phyloP scores from a whole-genome alignment of 2,888 invertebrate species.

The Ceramica pisi region DNA sequence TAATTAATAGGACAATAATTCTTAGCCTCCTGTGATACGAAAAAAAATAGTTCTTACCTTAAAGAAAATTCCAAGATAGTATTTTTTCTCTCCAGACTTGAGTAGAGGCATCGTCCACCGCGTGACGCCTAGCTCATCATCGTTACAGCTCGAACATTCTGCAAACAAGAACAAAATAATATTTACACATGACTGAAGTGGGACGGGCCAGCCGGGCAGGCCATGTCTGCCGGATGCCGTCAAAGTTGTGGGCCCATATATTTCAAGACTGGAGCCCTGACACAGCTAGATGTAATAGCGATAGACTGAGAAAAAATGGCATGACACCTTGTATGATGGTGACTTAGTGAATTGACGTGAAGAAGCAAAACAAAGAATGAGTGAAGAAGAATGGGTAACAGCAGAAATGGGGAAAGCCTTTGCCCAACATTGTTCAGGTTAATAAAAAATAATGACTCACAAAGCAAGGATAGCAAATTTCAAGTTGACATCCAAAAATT shows the following conservation, averaged over 20 bases:
- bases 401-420: too few relatives aligned
- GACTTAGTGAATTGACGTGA: too few relatives aligned
- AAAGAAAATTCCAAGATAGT: conserved; percentile 98
- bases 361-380: too few relatives aligned
- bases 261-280: neutral
- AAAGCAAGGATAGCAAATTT: neutral
- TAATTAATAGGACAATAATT: too few relatives aligned
- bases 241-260: too few relatives aligned
- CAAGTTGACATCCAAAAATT: conserved; percentile 8
- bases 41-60: conserved; percentile 92
- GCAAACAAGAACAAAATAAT: conserved; percentile 61
- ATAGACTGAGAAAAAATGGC: too few relatives aligned
- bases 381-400: too few relatives aligned
- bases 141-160: conserved; percentile 96
- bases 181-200: neutral
- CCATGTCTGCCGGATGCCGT: too few relatives aligned
- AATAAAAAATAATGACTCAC: conserved; percentile 4
- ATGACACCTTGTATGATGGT: too few relatives aligned
- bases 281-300: neutral
- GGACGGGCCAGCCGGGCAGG: neutral
- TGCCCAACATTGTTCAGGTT: too few relatives aligned
- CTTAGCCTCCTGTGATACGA: neutral
- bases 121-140: conserved; percentile 92
- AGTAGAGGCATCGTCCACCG: conserved; percentile 97
- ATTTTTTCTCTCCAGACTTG: conserved; percentile 96